These are phyloP conservation scores for Malacoraja senta DNA, from an alignment of 2,797 vertebrate genomes.

Conservation along the genomic window DNA sequence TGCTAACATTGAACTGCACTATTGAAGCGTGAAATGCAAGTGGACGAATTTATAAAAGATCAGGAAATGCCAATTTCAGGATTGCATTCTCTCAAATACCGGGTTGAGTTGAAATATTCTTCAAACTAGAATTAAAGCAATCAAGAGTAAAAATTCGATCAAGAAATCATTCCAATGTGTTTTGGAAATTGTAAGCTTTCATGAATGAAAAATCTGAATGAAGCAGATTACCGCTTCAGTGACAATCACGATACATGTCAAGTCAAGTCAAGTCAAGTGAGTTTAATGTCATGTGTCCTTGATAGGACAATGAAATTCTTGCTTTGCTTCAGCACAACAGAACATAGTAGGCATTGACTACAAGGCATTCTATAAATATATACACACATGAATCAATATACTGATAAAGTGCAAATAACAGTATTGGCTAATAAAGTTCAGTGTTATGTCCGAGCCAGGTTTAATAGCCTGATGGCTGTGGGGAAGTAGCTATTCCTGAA, in stretches of 20 bases:
- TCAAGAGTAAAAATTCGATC: not conserved
- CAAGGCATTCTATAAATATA: too few species aligned
- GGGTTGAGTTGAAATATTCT: not conserved
- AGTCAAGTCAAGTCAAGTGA: too few species aligned
- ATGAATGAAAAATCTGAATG: not conserved
- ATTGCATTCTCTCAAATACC: not conserved
- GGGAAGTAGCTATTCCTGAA: too few species aligned
- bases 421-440: too few species aligned
- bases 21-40: not conserved
- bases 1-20: not conserved
- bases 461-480: too few species aligned
- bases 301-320: too few species aligned
- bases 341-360: too few species aligned
- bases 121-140: not conserved
- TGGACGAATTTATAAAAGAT: not conserved
- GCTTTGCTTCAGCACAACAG: too few species aligned
- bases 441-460: too few species aligned
- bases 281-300: too few species aligned
- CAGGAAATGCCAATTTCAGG: not conserved
- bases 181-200: not conserved
- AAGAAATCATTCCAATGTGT: not conserved
- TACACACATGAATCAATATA: too few species aligned
- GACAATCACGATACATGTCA: not conserved
- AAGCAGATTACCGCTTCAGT: not conserved
- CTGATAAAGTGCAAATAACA: too few species aligned